Evolutionary conservation across 2,113 vertebrate species (phyloP).

Genomic region (Axis porcinus): DNA sequence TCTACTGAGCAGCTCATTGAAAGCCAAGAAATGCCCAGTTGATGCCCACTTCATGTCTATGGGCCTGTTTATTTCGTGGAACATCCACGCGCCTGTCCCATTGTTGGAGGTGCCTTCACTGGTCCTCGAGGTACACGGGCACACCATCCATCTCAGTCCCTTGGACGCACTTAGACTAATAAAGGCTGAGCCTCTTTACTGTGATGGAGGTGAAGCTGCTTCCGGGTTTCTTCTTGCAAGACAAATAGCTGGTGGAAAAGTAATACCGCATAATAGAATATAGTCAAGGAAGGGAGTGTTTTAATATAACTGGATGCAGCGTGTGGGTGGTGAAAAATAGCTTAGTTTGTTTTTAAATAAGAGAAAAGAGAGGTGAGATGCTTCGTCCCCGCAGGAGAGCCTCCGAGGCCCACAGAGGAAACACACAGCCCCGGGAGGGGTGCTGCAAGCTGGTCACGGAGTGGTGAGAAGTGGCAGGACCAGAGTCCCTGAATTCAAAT

Average conservation of each 20-base stretch:
- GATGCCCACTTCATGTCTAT: accelerated
- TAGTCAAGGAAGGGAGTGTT: neutral
- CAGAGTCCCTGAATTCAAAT: neutral
- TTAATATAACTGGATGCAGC: neutral
- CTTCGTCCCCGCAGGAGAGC: neutral
- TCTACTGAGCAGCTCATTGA: accelerated
- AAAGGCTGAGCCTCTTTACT: neutral
- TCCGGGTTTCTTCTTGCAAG: neutral
- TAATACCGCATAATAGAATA: neutral
- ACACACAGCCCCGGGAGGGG: neutral
- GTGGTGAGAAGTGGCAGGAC: neutral
- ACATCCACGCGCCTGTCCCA: accelerated
- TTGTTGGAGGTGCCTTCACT: neutral
- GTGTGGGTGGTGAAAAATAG: neutral
- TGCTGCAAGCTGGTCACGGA: neutral
- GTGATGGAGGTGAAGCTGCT: neutral
- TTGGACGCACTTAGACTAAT: neutral
- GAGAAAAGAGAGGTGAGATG: neutral
- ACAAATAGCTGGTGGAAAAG: neutral
- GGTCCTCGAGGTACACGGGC: neutral
- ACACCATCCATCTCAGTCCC: neutral
- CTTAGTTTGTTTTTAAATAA: neutral
- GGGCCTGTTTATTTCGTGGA: too few species aligned
- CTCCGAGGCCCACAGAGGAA: neutral
- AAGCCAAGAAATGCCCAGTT: accelerated